Evolutionary conservation across 1,140 invertebrate genomes (phyloP), one percentile per base, ranked within the genome.

Genomic region (Nixonia krombeini): DNA sequence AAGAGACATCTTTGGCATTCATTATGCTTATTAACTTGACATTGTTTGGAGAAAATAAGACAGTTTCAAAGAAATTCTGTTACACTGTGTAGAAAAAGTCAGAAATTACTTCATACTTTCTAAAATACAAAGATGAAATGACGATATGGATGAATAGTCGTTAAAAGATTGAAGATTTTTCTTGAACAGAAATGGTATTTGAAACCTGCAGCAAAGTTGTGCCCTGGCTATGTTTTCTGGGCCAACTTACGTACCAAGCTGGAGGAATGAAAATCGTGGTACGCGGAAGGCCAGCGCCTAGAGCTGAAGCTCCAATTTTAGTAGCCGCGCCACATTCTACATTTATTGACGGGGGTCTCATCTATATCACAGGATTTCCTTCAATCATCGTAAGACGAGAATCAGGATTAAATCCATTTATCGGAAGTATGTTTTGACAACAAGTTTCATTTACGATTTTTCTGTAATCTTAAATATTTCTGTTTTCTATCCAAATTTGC

Each of bases 311-410:
- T 1, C 92, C 93, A 2, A 92, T 96, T 66, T 84, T 96, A 38
- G 92, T 93, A n/a, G 88, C 92, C 23, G 93, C 93, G 2, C 94
- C 94, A 3, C 94, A 96, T 84, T 94, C 93, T 23, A 93, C 93
- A 1, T 95, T 94, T 86, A 87, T 95, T 62, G 94, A 96, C 85
- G 92, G 92, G 59, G 90, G 93, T 70, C 91, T 93, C 63, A 90
- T 92, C 67, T 93, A 93, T 80, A 89, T 91, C 62, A 91, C 90
- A 9, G 90, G 88, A 70, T 91, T 94, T 79, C 92, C 93, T 7
- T 92, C 91, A 12, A 91, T 92, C 73, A 92, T 95, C 80, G 91
- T 91, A 62, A 87, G 91, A 69, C 88, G 90, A 65, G 93, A 95
- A 79, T 93, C 91, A 79, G 87, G 87, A 47, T 88, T 90, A 73